Evolutionary conservation across 1,140 invertebrate genomes (phyloP), one percentile per base, ranked within the genome.

Genomic region (Saxidomus purpurata): DNA sequence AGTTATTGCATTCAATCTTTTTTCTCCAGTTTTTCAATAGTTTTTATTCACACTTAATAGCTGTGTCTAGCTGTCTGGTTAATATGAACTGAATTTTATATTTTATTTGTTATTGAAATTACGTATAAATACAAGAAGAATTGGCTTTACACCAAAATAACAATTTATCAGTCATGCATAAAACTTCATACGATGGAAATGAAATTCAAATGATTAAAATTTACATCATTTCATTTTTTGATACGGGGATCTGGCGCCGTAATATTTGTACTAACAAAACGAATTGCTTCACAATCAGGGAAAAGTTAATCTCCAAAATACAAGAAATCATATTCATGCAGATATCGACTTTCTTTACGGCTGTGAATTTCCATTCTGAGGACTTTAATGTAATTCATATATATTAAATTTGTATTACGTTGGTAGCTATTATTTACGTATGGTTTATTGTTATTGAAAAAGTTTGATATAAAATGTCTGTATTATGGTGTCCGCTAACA

Each of bases 191-290:
- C 13, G 49, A 52, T 79, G 76, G 1, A 34, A 59, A 79, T 52
- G 49, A 79, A 79, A 79, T 79, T 52, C 22, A 79, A 52, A 79
- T 79, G 9, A 25, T 79, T 17, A 31, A 34, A 79, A 79, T 79
- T 79, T 79, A 55, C 49, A 59, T 79, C 43, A 36, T 34, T 79
- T 36, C 22, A 13, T 47, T 47, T 49, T 47, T 47, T 47, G 1
- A 31, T 71, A 67, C 9, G 2, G 19, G 15, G 4, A 38, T 71
- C 67, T 19, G 67, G 67, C 76, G 76, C 76, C 76, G 63, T 61
- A 43, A 34, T 38, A 71, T 38, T 71, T 71, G 15, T 38, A 38
- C 22, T 71, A 38, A 9, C 55, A 36, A 71, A 38, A 71, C 4
- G 11, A 38, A 38, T 38, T 40, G 63, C 38, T 40, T 71, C 13